Base-by-base conservation (phyloP, 2,888 invertebrate species). In the Lasioglossum villosulum region DNA sequence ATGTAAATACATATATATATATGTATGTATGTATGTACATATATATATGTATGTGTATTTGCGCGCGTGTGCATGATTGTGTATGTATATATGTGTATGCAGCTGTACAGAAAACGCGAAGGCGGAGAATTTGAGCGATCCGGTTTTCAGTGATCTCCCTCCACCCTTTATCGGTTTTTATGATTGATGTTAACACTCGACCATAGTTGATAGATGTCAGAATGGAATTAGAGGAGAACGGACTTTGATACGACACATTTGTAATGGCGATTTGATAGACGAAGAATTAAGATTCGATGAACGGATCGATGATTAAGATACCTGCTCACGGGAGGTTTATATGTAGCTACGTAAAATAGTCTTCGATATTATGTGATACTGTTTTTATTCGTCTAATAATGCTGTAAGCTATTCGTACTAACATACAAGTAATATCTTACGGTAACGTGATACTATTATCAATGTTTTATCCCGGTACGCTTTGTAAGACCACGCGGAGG, bases 211-310 rank as follows among this genome's bases (percentile, higher is more conserved):
- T 75, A 80, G 52, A 78, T 37, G 23, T 75, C n/a, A 56, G 63
- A 78, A 56, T n/a, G 71, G 63, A 78, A 63, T 42, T 75, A 84
- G 72, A 78, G 63, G 59, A 37, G 23, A 42, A 83, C 42, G 83
- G 83, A 75, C 84, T 78, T 84, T 84, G 83, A 84, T 84, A 83
- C 71, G 78, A 83, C n/a, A 78, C n/a, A 74, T 84, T 84, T 75
- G 66, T 75, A 78, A 83, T 14, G 52, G 59, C 39, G 63, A 82
- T 82, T 82, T 82, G 77, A 63, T 83, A 78, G 83, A 75, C 45
- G 73, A 75, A 56, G 75, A 73, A 76, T 73, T 73, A 79, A 66
- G 72, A 76, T 85, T 73, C 63, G 34, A 79, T 8, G 56, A 76
- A 72, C 45, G 59, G 59, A 73, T 84, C 30, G 52, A 72, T 23